Evolutionary conservation across 1,140 invertebrate genomes (phyloP).

Genomic region (Drosophila arizonae): DNA sequence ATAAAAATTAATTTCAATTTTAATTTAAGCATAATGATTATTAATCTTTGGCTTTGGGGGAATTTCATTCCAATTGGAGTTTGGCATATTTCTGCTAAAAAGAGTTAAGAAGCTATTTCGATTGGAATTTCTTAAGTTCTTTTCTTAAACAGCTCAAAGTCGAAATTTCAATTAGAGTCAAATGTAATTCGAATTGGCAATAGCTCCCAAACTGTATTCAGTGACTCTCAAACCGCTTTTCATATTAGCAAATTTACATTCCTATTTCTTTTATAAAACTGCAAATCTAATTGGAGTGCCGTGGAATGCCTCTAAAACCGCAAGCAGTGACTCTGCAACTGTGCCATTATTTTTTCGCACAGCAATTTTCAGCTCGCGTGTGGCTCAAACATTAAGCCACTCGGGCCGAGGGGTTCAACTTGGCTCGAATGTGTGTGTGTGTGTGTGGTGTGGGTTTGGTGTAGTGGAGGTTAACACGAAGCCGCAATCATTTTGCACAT

Average conservation of each 20-base stretch:
- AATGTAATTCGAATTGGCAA: background rate
- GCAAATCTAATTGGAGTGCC: too few relatives aligned
- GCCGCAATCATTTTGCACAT: constrained; percentile 80
- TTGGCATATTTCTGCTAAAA: too few relatives aligned
- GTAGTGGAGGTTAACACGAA: constrained; percentile 49
- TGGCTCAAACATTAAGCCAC: constrained; percentile 52
- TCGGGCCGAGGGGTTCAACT: background rate
- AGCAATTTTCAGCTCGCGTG: constrained; percentile 57
- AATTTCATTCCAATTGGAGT: too few relatives aligned
- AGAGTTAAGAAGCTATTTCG: too few relatives aligned
- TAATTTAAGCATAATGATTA: background rate
- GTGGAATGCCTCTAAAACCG: background rate
- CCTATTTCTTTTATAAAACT: too few relatives aligned
- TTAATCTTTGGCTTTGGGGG: too few relatives aligned
- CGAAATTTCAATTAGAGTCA: background rate
- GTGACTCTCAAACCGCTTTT: constrained; percentile 26
- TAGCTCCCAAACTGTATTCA: background rate
- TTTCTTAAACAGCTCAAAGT: background rate
- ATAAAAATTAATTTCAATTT: constrained; percentile 8
- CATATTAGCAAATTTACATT: background rate
- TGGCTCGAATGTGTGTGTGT: background rate
- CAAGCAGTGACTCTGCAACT: constrained; percentile 16
- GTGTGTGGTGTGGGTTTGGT: background rate
- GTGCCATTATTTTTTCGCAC: constrained; percentile 15
- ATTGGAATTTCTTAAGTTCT: too few relatives aligned